phyloP scores from a whole-genome alignment of 2,113 vertebrate species.

The Menura novaehollandiae region DNA sequence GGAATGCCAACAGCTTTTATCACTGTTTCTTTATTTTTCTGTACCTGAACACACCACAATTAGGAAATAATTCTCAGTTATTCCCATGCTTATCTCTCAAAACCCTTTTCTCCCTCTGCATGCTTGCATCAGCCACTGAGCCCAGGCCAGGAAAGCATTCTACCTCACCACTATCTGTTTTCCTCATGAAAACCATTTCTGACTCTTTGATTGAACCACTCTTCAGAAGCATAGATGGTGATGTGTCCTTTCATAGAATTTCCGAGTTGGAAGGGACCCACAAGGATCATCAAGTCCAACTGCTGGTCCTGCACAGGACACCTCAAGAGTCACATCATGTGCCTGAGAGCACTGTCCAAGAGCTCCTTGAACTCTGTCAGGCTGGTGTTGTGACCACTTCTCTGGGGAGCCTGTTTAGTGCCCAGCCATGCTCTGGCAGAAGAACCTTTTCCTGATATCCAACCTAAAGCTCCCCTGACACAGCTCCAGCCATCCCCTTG shows the following conservation, averaged over 20 bases:
- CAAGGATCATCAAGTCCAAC: not conserved
- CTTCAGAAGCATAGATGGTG: not conserved
- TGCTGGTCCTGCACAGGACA: not conserved
- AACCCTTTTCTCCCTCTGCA: not conserved
- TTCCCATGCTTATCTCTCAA: not conserved
- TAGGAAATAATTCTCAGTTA: not conserved
- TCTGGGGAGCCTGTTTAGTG: not conserved
- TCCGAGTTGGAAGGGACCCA: rapidly evolving
- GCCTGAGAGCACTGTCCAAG: not conserved
- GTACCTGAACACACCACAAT: not conserved
- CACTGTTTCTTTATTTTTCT: not conserved
- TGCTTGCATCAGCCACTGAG: not conserved
- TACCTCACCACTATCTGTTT: not conserved
- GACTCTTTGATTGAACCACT: not conserved
- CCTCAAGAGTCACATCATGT: not conserved
- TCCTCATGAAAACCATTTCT: not conserved
- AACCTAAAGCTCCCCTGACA: not conserved
- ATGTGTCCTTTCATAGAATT: not conserved
- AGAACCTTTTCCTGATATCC: not conserved
- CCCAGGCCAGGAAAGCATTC: not conserved
- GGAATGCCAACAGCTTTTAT: not conserved
- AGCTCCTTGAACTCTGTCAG: no score
- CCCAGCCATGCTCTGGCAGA: rapidly evolving
- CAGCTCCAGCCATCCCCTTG: rapidly evolving
- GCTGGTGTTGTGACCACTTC: not conserved